Percentiles rank a stretch among this genome's conserved stretches.
Evolutionary conservation across 2,797 vertebrate species (phyloP).

Genomic region (Tragopan temminckii): DNA sequence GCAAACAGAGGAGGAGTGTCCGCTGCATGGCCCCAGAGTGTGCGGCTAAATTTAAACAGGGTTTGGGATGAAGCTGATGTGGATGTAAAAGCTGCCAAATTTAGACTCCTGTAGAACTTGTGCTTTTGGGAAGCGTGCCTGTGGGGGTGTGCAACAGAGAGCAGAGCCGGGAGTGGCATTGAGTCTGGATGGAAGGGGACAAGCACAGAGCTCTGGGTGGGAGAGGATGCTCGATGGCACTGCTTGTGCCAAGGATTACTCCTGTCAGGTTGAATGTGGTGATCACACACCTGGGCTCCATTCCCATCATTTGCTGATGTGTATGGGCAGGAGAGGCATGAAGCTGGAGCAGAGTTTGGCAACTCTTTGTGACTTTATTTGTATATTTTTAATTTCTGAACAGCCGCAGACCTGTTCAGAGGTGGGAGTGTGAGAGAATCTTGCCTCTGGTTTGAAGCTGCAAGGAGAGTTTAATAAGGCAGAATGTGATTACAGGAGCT

Average conservation of each 20-base stretch:
- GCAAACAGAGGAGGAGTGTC: not conserved
- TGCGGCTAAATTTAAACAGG: not conserved
- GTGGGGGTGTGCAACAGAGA: not conserved
- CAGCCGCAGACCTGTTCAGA: not conserved
- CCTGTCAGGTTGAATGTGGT: not conserved
- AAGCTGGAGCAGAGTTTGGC: not conserved
- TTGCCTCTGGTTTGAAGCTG: constrained; percentile 13
- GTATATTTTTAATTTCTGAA: not conserved
- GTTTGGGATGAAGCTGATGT: not conserved
- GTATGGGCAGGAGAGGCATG: not conserved
- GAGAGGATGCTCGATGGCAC: not conserved
- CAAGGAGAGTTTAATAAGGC: constrained; percentile 30
- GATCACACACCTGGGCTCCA: not conserved
- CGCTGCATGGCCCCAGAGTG: not conserved
- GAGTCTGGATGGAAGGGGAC: not conserved
- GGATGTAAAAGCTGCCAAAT: not conserved
- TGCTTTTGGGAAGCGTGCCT: not conserved
- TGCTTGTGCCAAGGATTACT: not conserved
- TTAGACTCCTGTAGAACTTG: not conserved
- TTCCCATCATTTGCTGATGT: not conserved
- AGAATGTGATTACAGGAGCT: not conserved
- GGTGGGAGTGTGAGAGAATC: not conserved
- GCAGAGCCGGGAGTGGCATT: not conserved
- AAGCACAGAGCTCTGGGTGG: not conserved
- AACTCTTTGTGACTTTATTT: not conserved